phyloP scores from a whole-genome alignment of 2,888 invertebrate genomes.

The Aleiodes testaceus region DNA sequence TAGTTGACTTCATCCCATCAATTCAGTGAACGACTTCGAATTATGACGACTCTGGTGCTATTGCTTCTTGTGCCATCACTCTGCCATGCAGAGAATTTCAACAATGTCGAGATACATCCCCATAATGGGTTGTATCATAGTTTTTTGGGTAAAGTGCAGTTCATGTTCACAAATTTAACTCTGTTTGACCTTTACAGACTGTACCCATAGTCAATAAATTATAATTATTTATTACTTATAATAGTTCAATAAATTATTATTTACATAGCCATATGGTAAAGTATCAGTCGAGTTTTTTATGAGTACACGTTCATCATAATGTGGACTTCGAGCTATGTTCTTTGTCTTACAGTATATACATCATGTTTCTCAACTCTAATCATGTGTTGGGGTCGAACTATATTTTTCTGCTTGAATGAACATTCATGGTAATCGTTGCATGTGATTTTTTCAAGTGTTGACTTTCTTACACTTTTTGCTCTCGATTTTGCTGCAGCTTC shows the following conservation, averaged over 20 bases:
- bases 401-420: background rate
- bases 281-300: constrained; percentile 31
- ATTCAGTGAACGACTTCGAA: background rate
- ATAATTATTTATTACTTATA: no score
- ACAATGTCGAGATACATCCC: no score
- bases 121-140: no score
- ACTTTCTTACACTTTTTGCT: constrained; percentile 35
- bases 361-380: constrained; percentile 1
- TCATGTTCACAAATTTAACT: no score
- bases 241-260: no score
- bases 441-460: constrained; percentile 16
- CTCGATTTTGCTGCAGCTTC: constrained; percentile 46
- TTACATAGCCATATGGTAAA: constrained; percentile 33
- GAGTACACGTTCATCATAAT: constrained; percentile 36
- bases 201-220: no score
- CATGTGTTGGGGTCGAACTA: background rate
- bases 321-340: constrained; percentile 38
- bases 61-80: background rate
- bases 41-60: no score
- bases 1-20: background rate
- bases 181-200: no score
- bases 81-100: background rate
- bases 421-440: constrained; percentile 29
- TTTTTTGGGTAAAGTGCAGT: no score
- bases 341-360: constrained; percentile 24